Percentiles rank a stretch among this genome's conserved stretches.
These are phyloP conservation scores for Orthonyx spaldingii DNA, from an alignment of 2,113 vertebrate genomes.

Conservation along the genomic window DNA sequence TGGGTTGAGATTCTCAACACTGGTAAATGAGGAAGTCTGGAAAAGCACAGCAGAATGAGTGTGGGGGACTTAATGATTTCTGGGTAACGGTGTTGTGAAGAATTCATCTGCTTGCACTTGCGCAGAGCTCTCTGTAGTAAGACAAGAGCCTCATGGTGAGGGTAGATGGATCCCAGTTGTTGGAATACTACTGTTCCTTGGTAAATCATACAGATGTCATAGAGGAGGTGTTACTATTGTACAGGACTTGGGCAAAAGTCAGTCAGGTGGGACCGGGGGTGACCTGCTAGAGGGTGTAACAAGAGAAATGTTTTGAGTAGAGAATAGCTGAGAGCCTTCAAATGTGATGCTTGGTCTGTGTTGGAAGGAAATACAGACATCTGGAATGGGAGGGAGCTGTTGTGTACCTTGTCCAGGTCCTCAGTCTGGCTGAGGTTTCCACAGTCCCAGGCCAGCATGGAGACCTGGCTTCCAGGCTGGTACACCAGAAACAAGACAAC, in stretches of 20 bases:
- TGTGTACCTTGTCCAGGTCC: background rate
- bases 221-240: background rate
- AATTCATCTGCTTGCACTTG: background rate
- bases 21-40: background rate
- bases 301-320: background rate
- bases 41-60: background rate
- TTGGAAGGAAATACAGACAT: background rate
- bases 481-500: background rate
- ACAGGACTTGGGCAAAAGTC: background rate
- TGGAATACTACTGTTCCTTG: background rate
- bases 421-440: background rate
- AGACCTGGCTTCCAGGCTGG: background rate
- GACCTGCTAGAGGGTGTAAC: background rate
- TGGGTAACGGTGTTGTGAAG: background rate
- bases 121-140: background rate
- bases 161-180: background rate
- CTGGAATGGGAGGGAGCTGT: background rate
- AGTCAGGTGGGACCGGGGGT: background rate
- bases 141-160: background rate
- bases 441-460: background rate
- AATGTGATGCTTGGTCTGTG: background rate
- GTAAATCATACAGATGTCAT: background rate
- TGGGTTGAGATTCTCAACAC: background rate
- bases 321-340: background rate
- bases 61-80: background rate